Conservation (phyloP, 2,888 invertebrate species). For the Sinodicranocentrus sp. region DNA sequence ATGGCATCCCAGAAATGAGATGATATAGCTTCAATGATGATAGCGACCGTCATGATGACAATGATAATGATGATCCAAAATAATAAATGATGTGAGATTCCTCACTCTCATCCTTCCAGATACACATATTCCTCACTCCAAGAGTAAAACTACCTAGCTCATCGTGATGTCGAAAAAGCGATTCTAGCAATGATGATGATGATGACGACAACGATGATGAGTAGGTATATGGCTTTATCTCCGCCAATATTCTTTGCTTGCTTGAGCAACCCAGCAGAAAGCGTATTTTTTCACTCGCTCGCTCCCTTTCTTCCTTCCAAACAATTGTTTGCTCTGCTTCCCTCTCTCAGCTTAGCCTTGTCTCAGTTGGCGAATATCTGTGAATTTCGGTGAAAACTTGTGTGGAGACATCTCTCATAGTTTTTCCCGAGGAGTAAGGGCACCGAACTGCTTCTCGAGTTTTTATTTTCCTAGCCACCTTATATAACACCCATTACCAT, state of each 20-base stretch:
- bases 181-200: neutral
- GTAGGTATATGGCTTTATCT: constrained; percentile 9
- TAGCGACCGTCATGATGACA: constrained; percentile 25
- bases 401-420: constrained; percentile 31
- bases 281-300: constrained; percentile 5
- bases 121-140: no score
- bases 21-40: constrained; percentile 3
- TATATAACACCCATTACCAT: constrained; percentile 34
- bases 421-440: no score
- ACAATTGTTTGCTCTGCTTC: constrained; percentile 19
- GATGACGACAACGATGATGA: constrained; percentile 13
- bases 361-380: constrained; percentile 50
- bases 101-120: no score
- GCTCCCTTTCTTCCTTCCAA: neutral
- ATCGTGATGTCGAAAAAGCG: neutral
- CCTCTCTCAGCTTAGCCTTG: constrained; percentile 38
- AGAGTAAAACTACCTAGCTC: no score
- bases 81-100: constrained; percentile 40
- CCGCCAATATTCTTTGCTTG: neutral
- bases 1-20: neutral
- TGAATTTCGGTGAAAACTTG: constrained; percentile 23
- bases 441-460: no score
- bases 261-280: neutral
- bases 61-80: constrained; percentile 55
- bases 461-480: no score